Percentiles rank a stretch among this genome's conserved stretches.
Evolutionary conservation across 2,797 vertebrate genomes (phyloP).

Genomic region (Anguilla anguilla): DNA sequence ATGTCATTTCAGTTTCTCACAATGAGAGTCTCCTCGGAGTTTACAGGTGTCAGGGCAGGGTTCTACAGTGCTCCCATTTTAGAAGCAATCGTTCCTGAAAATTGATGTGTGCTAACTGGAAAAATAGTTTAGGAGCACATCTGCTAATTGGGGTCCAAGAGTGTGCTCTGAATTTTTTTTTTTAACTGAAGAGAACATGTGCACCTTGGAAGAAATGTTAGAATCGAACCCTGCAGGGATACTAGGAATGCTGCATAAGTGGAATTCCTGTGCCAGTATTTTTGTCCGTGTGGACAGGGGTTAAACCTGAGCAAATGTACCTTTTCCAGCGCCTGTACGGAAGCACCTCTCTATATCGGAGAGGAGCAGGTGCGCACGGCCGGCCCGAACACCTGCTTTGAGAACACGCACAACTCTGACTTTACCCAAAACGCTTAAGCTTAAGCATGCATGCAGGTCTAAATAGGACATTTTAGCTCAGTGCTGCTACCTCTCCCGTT

Average conservation of each 20-base stretch:
- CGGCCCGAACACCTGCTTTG: background rate
- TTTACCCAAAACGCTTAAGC: background rate
- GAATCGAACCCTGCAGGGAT: background rate
- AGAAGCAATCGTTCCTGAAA: too few relatives aligned
- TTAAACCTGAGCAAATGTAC: background rate
- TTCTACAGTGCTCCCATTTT: background rate
- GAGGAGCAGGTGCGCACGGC: background rate
- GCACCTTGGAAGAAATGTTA: background rate
- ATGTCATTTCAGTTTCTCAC: background rate
- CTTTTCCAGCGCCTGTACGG: background rate
- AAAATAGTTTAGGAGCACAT: background rate
- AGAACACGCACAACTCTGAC: too few relatives aligned
- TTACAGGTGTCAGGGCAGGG: background rate
- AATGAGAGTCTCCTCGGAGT: background rate
- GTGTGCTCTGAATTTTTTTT: background rate
- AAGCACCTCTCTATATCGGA: background rate
- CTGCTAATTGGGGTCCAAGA: background rate
- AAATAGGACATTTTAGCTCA: background rate
- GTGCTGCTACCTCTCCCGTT: background rate
- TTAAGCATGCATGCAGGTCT: background rate
- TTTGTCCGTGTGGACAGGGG: background rate
- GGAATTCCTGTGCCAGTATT: background rate
- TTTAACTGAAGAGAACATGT: background rate
- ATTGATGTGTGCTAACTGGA: background rate
- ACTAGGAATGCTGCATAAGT: background rate